Base-by-base conservation (phyloP, 1,140 invertebrate genomes). In the Plectrocnemia conspersa region DNA sequence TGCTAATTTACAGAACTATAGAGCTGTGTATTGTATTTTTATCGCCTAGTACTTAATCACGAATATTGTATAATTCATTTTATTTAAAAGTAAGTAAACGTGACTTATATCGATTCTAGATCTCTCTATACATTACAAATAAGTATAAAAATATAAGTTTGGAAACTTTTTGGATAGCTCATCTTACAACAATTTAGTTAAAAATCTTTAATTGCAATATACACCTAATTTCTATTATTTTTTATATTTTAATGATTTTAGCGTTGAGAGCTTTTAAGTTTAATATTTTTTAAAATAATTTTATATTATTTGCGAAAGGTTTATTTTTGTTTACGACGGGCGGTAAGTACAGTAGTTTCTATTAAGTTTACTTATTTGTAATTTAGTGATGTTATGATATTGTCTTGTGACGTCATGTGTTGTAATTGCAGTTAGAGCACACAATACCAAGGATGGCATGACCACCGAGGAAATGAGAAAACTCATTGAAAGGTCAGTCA, bases 381-480 rank as follows among this genome's bases (percentile, higher is more conserved):
- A 59, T 49, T 23, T 56, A 48, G 16, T 42, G 41, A 47, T 56
- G 55, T 54, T 45, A 48, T 63, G 54, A 41, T 46, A 24, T 32
- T 64, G 46, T 62, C 53, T 62, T 62, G 65, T 70, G 69, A 70
- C 69, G 71, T 75, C 68, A 45, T 73, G 69, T 70, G 76, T 73
- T 77, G 70, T 79, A 72, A 77, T 85, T 87, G 77, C 84, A 86
- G 84, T 85, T 73, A 83, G 74, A 67, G 70, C 71, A 68, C 73
- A 76, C 70, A 74, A 74, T 78, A 76, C 80, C 77, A 89, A 90
- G 86, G 88, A 90, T 83, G 86, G 85, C 77, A 85, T 90, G 84
- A 84, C 87, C 79, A 89, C 86, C 76, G 89, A 92, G 79, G 90
- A 92, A 82, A 91, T 92, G 87, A 83, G 89, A 78, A 92, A 91